These are phyloP conservation scores for Chironomus striatipennis DNA, from an alignment of 1,140 invertebrate genomes.

Conservation along the genomic window DNA sequence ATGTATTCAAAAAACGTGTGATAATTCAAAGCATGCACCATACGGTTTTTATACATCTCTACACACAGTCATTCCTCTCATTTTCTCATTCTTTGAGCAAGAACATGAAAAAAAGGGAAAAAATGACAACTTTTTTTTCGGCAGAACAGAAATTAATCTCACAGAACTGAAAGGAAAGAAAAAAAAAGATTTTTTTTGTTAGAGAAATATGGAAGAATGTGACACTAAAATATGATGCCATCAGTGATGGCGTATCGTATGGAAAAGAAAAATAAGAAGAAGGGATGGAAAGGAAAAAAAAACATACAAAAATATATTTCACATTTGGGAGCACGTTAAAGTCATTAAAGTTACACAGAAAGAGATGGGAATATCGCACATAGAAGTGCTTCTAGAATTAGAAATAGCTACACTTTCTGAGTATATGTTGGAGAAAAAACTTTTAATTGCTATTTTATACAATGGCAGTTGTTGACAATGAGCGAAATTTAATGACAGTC, in stretches of 20 bases:
- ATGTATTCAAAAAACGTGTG: neutral
- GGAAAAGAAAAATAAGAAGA: neutral
- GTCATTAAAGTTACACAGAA: neutral
- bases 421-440: neutral
- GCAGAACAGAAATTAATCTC: constrained; percentile 8
- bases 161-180: neutral
- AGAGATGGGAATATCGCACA: neutral
- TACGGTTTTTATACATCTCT: constrained; percentile 4
- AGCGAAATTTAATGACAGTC: neutral
- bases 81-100: neutral
- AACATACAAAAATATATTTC: neutral
- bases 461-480: constrained; percentile 6
- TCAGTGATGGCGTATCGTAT: neutral
- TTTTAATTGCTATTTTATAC: constrained; percentile 14
- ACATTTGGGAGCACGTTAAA: constrained; percentile 12
- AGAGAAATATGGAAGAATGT: constrained; percentile 7
- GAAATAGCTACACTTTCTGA: neutral
- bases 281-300: too few relatives aligned
- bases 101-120: neutral
- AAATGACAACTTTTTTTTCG: constrained; percentile 6
- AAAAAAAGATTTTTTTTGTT: too few relatives aligned
- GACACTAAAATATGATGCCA: constrained; percentile 8
- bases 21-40: constrained; percentile 12
- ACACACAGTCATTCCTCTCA: neutral
- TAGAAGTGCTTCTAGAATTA: neutral